Evolutionary conservation across 2,113 vertebrate genomes (phyloP), one percentile per base, ranked within the genome.

Genomic region (Tringa solitaria): DNA sequence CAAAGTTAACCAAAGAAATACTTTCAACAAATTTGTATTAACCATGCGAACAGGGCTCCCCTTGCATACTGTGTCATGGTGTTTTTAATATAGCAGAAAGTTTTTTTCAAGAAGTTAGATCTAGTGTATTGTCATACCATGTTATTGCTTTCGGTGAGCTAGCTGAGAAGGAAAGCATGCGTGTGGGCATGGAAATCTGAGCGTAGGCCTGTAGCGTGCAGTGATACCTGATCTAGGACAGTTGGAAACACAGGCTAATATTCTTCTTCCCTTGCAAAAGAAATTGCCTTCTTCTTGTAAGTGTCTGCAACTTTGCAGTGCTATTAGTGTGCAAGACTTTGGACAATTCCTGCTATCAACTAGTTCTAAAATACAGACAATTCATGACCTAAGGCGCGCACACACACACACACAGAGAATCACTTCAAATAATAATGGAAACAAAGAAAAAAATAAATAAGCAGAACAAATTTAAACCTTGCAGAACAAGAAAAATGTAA

Each of bases 1-100:
- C 74, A 87, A 96, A 95, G 91, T 94, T 87, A 95, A 92, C 56
- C 32, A 63, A 91, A 89, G 20, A 89, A 92, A 92, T 35, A 87
- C 65, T 84, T 82, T 14, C 35, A 90, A 81, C 8, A 46, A 74
- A 90, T 75, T 77, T 67, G n/a, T 84, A 64, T 30, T 33, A 87
- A 15, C 12, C 26, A 56, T 3, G 30, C 81, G 37, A 95, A 63
- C 0, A 78, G 56, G 80, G 54, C 37, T 54, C 60, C 20, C 41
- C 28, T 89, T 91, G 90, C 46, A 26, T 39, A 84, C 56, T 28
- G 4, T 37, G 59, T 41, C 80, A 67, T 1, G 2, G 11, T 39
- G 37, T 28, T 92, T 95, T 69, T 46, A 72, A 73, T 23, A 20
- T 1, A 69, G 46, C 0, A 4, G n/a, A 37, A 84, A 74, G 17